A percentile compares a stretch with the other conserved stretches of the same genome.
Conservation (phyloP, 30 jellyfish, hydroid and myxozoan genomes). For the Aurelia coerulea region DNA sequence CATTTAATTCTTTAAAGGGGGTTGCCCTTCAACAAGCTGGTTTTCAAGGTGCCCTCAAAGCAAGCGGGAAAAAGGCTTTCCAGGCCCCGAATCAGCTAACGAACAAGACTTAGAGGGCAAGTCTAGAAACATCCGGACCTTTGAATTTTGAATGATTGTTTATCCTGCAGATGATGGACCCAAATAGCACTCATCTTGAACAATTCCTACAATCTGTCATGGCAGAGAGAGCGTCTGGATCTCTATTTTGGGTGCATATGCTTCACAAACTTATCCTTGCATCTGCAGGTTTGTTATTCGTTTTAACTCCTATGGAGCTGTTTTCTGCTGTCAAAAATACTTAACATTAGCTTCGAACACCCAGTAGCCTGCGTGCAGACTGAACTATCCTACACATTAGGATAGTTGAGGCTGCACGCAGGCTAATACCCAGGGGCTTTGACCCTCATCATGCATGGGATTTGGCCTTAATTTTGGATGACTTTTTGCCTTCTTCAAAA, state of each 20-base stretch:
- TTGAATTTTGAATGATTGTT: background rate
- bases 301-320: background rate
- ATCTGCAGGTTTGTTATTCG: conserved; percentile 53
- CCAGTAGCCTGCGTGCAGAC: background rate
- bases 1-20: too few relatives aligned
- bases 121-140: background rate
- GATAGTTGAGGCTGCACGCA: too few relatives aligned
- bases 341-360: background rate
- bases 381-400: too few relatives aligned
- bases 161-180: conserved; percentile 63
- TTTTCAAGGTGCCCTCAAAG: too few relatives aligned
- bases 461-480: too few relatives aligned
- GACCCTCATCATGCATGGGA: too few relatives aligned
- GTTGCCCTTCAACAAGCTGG: too few relatives aligned
- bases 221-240: conserved; percentile 82
- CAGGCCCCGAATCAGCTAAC: too few relatives aligned
- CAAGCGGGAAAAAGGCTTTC: too few relatives aligned
- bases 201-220: conserved; percentile 82
- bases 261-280: conserved; percentile 79
- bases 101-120: background rate
- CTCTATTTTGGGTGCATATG: conserved; percentile 91
- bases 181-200: conserved; percentile 72
- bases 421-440: too few relatives aligned
- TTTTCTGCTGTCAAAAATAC: background rate
- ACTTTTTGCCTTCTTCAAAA: too few relatives aligned